phyloP scores from a whole-genome alignment of 2,113 vertebrate genomes.

The Mohoua ochrocephala region DNA sequence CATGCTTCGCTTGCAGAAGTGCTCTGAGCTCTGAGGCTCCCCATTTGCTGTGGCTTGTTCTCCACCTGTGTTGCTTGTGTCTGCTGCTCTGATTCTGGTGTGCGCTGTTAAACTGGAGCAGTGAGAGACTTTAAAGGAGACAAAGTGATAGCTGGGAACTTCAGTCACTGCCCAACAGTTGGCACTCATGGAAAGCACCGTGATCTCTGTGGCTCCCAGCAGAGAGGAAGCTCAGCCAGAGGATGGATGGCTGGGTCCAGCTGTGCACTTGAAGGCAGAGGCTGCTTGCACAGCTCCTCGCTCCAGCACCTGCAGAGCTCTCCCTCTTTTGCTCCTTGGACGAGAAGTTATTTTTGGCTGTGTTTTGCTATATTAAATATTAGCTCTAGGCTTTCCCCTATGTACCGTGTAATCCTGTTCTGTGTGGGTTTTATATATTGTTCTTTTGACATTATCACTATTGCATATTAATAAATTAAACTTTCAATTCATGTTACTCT shows the following conservation, averaged over 20 bases:
- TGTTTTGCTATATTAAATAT: slow-evolving; percentile 60
- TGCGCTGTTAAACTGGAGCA: background rate
- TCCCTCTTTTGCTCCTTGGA: background rate
- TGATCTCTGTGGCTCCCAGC: background rate
- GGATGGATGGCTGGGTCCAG: background rate
- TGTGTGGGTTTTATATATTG: slow-evolving; percentile 45
- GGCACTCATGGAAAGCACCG: background rate
- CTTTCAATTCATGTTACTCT: slow-evolving; percentile 43
- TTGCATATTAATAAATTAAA: slow-evolving; percentile 63
- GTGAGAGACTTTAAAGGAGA: background rate
- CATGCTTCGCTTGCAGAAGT: background rate
- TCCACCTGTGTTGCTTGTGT: background rate
- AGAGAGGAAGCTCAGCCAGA: background rate
- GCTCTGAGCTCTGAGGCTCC: background rate
- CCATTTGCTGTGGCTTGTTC: background rate
- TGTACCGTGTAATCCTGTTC: slow-evolving; percentile 33
- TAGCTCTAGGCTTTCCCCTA: slow-evolving; percentile 54
- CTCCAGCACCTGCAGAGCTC: background rate
- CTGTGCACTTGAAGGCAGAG: background rate
- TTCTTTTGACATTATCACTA: slow-evolving; percentile 61
- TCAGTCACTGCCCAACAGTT: background rate
- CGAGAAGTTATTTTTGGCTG: slow-evolving; percentile 47
- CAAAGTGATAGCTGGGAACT: background rate
- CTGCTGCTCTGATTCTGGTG: background rate
- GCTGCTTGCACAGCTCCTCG: background rate